phyloP scores from a whole-genome alignment of 2,113 vertebrate species.

The Nothoprocta perdicaria region DNA sequence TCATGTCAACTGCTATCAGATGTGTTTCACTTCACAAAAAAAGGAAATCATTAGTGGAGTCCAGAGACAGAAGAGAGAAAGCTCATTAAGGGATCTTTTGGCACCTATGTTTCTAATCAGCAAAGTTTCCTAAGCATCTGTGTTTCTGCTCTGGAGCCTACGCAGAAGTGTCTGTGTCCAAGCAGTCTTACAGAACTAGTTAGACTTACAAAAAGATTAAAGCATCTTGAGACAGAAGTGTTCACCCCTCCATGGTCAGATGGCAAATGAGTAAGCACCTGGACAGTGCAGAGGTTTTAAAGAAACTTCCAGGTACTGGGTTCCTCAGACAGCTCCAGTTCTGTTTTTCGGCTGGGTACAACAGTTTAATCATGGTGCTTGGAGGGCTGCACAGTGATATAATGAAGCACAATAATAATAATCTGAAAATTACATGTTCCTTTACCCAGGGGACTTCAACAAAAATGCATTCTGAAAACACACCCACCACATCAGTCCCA shows the following conservation, averaged over 20 bases:
- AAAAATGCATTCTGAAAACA: not conserved
- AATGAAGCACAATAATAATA: not conserved
- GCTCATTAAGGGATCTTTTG: slow-evolving; percentile 5
- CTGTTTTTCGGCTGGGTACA: not conserved
- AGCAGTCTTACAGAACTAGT: not conserved
- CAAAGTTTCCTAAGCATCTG: not conserved
- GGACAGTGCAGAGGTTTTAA: not conserved
- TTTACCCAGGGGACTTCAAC: accelerated
- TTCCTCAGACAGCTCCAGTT: not conserved
- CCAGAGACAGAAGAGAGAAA: slow-evolving; percentile 13
- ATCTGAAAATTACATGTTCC: not conserved
- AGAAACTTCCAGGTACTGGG: not conserved
- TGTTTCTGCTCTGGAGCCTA: accelerated
- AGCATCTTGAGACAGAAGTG: not conserved
- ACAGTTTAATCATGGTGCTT: not conserved
- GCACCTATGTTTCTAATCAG: not conserved
- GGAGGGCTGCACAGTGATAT: not conserved
- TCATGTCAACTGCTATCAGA: not conserved
- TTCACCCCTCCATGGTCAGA: not conserved
- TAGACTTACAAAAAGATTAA: not conserved
- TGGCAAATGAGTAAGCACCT: not conserved
- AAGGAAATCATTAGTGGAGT: slow-evolving; percentile 2
- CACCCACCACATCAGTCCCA: not conserved
- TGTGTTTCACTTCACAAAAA: slow-evolving; percentile 12
- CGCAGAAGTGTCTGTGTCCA: not conserved